phyloP scores from a whole-genome alignment of 2,888 invertebrate species.

The Sarcophaga variegata region DNA sequence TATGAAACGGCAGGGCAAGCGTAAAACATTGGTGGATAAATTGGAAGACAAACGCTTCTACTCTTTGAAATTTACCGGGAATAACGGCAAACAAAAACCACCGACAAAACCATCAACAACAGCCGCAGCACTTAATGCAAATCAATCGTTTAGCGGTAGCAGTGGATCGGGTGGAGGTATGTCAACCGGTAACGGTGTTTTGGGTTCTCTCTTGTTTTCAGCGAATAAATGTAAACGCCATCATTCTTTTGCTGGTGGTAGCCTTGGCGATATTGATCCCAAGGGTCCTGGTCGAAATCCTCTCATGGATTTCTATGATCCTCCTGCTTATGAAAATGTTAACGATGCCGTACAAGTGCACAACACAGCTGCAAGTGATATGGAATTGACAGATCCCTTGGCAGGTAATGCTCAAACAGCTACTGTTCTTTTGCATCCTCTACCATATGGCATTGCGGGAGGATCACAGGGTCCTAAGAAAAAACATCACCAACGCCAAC shows the following conservation, averaged over 20 bases:
- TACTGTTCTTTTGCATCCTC: conserved; percentile 75
- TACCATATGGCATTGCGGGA: conserved; percentile 71
- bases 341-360: conserved; percentile 86
- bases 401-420: conserved; percentile 69
- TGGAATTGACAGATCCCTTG: conserved; percentile 72
- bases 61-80: conserved; percentile 78
- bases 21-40: conserved; percentile 73
- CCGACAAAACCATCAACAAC: conserved; percentile 52
- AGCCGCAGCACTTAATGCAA: conserved; percentile 65
- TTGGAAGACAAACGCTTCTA: conserved; percentile 80
- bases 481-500: conserved; percentile 80
- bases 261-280: conserved; percentile 79
- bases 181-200: conserved; percentile 54
- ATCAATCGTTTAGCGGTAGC: conserved; percentile 65
- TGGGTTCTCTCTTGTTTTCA: conserved; percentile 43
- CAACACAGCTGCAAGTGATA: conserved; percentile 79
- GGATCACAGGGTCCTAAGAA: conserved; percentile 75
- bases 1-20: conserved; percentile 74
- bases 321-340: conserved; percentile 85
- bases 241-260: conserved; percentile 81
- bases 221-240: conserved; percentile 80
- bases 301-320: conserved; percentile 79
- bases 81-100: conserved; percentile 68
- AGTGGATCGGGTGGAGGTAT: conserved; percentile 20
- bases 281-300: conserved; percentile 71